Conservation (phyloP, 2,888 invertebrate genomes). For the Gerris lacustris region DNA sequence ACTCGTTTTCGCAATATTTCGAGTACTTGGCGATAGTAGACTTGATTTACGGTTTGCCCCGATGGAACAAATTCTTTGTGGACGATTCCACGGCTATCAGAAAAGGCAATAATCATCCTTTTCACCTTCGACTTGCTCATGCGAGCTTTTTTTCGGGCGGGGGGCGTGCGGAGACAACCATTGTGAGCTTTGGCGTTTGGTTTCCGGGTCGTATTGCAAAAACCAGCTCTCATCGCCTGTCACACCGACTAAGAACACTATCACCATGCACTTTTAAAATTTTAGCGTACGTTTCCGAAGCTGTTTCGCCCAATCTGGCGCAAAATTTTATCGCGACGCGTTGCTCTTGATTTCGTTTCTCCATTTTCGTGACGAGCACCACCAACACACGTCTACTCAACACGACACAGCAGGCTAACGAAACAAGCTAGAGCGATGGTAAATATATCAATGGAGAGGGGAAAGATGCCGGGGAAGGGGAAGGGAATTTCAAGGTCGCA, state of each 20-base stretch:
- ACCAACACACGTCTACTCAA: too few relatives aligned
- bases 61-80: conserved; percentile 9
- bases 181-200: conserved; percentile 7
- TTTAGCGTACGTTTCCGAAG: neutral
- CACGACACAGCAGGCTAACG: too few relatives aligned
- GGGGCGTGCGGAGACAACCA: too few relatives aligned
- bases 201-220: conserved; percentile 12
- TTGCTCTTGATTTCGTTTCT: too few relatives aligned
- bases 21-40: too few relatives aligned
- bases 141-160: neutral
- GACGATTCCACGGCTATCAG: too few relatives aligned
- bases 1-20: too few relatives aligned
- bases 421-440: too few relatives aligned
- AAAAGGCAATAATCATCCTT: conserved; percentile 8
- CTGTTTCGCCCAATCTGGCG: neutral
- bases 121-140: conserved; percentile 11
- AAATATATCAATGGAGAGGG: too few relatives aligned
- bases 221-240: conserved; percentile 10
- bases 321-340: conserved; percentile 8
- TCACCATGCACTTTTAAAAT: neutral
- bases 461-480: too few relatives aligned
- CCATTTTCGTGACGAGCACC: too few relatives aligned
- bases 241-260: neutral
- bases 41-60: conserved; percentile 6
- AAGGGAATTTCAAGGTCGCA: too few relatives aligned